Conservation (phyloP, 2,113 vertebrate genomes). For the Chitala chitala region DNA sequence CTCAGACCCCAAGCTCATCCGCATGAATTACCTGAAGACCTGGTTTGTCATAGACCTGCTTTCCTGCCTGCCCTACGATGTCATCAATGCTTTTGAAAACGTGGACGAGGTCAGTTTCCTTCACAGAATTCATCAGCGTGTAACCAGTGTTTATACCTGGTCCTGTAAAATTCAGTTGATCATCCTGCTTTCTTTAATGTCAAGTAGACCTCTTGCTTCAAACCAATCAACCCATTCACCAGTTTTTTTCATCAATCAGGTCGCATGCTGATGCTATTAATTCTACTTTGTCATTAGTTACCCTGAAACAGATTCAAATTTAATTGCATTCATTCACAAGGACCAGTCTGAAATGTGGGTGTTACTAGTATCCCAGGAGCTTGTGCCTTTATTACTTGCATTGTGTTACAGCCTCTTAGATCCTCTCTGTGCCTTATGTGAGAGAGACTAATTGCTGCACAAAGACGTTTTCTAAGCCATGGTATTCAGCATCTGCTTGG, state of each 20-base stretch:
- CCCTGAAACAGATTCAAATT: not conserved
- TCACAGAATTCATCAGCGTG: not conserved
- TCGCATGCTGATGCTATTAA: not conserved
- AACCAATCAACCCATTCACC: too few species aligned
- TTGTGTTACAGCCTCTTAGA: not conserved
- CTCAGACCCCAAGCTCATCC: slow-evolving; percentile 95
- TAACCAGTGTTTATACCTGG: not conserved
- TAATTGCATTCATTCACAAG: not conserved
- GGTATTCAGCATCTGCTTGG: too few species aligned
- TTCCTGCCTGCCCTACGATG: slow-evolving; percentile 94
- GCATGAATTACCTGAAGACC: slow-evolving; percentile 99
- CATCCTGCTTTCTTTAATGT: too few species aligned
- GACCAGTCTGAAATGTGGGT: not conserved
- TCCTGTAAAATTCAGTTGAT: not conserved
- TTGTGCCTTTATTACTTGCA: not conserved
- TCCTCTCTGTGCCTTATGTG: too few species aligned
- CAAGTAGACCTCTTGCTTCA: too few species aligned
- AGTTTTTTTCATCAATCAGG: not conserved
- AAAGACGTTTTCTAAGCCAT: too few species aligned
- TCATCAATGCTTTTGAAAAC: slow-evolving; percentile 99
- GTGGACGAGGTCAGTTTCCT: slow-evolving; percentile 90
- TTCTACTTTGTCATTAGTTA: not conserved
- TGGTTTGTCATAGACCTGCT: slow-evolving; percentile 99
- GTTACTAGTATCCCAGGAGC: not conserved
- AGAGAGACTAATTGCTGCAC: too few species aligned